Conservation (phyloP, 1,140 invertebrate species). For the Condylostylus longicornis region DNA sequence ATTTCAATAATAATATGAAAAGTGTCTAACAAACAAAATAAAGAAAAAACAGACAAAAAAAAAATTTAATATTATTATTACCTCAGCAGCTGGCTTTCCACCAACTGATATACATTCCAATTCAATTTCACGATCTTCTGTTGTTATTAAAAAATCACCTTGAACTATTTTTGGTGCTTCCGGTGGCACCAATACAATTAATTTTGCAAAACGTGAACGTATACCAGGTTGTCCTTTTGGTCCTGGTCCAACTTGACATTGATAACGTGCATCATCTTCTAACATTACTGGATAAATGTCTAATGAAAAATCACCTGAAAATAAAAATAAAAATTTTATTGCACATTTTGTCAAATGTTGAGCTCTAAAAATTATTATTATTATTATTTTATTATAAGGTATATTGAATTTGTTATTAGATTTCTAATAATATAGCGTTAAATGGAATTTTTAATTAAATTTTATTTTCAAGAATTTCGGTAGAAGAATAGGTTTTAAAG, state of each 20-base stretch:
- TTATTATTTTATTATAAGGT: not conserved
- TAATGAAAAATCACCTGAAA: slow-evolving; percentile 52
- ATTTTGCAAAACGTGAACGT: slow-evolving; percentile 62
- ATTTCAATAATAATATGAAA: not conserved
- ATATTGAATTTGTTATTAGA: no score
- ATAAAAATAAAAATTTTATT: slow-evolving; percentile 31
- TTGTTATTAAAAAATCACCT: slow-evolving; percentile 64
- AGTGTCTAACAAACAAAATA: slow-evolving; percentile 48
- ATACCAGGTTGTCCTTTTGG: slow-evolving; percentile 52
- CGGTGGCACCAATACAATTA: slow-evolving; percentile 79
- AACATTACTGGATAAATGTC: slow-evolving; percentile 76
- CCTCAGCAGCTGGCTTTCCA: slow-evolving; percentile 84
- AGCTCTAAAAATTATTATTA: no score
- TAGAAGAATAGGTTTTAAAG: no score
- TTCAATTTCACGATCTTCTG: slow-evolving; percentile 75
- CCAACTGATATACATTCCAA: slow-evolving; percentile 77
- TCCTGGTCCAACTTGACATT: slow-evolving; percentile 64
- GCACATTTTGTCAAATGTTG: not conserved
- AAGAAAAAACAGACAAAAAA: no score
- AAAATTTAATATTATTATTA: no score
- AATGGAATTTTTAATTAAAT: no score
- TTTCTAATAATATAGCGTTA: no score
- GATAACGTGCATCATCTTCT: slow-evolving; percentile 80
- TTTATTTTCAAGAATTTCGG: no score
- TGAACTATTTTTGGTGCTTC: slow-evolving; percentile 75